phyloP scores from a whole-genome alignment of 2,797 vertebrate species.

The Bradypodion ventrale region DNA sequence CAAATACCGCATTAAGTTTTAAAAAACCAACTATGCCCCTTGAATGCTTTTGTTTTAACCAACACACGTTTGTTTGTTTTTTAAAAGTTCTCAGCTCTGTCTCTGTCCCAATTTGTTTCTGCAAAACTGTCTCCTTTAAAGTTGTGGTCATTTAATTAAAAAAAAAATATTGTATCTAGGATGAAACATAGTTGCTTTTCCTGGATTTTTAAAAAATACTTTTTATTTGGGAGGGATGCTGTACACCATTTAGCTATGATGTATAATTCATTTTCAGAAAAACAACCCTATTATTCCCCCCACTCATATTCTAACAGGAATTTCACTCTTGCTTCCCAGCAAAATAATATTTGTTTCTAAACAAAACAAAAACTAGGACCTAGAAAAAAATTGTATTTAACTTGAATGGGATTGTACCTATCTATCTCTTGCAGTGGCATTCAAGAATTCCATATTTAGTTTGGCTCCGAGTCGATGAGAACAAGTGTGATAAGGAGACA shows the following conservation, averaged over 20 bases:
- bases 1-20: background rate
- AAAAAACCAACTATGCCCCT: background rate
- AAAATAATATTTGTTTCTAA: background rate
- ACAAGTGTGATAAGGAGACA: background rate
- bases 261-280: slow-evolving; percentile 8
- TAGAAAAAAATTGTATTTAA: background rate
- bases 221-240: background rate
- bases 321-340: background rate
- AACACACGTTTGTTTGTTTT: background rate
- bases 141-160: slow-evolving; percentile 11
- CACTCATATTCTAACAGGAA: background rate
- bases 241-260: background rate
- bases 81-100: background rate
- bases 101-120: background rate
- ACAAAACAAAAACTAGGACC: background rate
- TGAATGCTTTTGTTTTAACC: background rate
- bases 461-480: background rate
- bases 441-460: background rate
- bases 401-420: background rate
- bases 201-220: slow-evolving; percentile 8
- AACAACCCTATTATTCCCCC: slow-evolving; percentile 10
- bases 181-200: slow-evolving; percentile 23
- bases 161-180: background rate
- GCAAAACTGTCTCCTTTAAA: slow-evolving; percentile 1
- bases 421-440: background rate